Percentiles rank a stretch among this genome's conserved stretches.
phyloP scores from a whole-genome alignment of 1,140 invertebrate genomes.

The Scaptomyza montana region DNA sequence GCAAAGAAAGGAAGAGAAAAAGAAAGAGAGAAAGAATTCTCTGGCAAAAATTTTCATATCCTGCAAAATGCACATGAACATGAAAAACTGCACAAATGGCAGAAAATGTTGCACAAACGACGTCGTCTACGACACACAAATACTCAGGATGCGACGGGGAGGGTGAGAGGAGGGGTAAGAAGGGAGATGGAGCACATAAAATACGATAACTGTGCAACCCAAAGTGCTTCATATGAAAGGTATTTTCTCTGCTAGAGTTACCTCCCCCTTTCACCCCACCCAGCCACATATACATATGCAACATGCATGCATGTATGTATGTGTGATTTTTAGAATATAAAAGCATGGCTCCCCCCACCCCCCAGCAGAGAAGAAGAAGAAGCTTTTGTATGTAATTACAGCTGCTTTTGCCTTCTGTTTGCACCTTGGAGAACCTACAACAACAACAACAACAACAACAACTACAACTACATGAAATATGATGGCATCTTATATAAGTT shows the following conservation, averaged over 20 bases:
- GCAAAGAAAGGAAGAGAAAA: background rate
- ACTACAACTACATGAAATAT: constrained; percentile 56
- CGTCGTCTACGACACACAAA: constrained; percentile 33
- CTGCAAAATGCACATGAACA: constrained; percentile 63
- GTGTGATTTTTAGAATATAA: constrained; percentile 63
- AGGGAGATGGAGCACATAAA: constrained; percentile 64
- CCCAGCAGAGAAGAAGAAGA: background rate
- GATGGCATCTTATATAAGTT: constrained; percentile 65
- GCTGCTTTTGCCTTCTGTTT: constrained; percentile 47
- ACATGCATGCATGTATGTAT: constrained; percentile 20
- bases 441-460: constrained; percentile 13
- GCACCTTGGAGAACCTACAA: constrained; percentile 51
- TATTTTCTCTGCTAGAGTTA: constrained; percentile 36
- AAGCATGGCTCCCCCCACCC: constrained; percentile 2
- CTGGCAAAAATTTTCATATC: constrained; percentile 76
- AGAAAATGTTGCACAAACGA: constrained; percentile 78
- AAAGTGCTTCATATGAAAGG: constrained; percentile 80
- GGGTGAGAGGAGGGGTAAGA: constrained; percentile 25
- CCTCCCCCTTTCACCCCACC: too few species aligned
- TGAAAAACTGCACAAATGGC: constrained; percentile 82
- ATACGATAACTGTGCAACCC: constrained; percentile 77
- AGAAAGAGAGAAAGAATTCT: constrained; percentile 26
- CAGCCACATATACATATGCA: constrained; percentile 39
- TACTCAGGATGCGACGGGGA: background rate
- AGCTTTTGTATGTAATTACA: constrained; percentile 69